Percentiles rank a stretch among this genome's conserved stretches.
Evolutionary conservation across 2,113 vertebrate genomes (phyloP).

Genomic region (Oostethus manadensis): DNA sequence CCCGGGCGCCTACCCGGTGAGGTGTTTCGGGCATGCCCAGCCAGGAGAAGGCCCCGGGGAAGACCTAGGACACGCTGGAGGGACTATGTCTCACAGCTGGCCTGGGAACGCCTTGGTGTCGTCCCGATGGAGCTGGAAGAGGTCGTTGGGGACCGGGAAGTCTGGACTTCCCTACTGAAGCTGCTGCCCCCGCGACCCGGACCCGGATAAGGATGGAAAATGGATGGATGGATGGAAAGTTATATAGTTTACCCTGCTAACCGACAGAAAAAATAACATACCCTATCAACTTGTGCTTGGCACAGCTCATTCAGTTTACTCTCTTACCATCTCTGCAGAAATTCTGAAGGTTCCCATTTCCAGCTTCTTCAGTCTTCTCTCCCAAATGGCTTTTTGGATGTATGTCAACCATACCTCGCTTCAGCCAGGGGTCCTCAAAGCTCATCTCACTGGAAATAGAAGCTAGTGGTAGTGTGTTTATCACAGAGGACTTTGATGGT

Average conservation of each 20-base stretch:
- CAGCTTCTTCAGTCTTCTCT: slow-evolving; percentile 11
- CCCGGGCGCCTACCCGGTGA: too few species aligned
- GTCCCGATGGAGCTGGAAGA: too few species aligned
- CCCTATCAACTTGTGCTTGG: neutral
- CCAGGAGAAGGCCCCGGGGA: too few species aligned
- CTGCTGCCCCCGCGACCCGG: too few species aligned
- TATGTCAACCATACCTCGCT: slow-evolving; percentile 73
- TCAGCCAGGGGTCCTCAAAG: slow-evolving; percentile 95
- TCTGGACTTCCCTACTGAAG: too few species aligned
- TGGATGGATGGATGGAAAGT: too few species aligned
- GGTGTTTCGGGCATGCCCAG: too few species aligned
- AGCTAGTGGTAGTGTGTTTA: slow-evolving; percentile 51
- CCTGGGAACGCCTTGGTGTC: too few species aligned
- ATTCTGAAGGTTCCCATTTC: slow-evolving; percentile 13
- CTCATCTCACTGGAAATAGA: slow-evolving; percentile 72
- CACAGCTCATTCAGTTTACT: neutral
- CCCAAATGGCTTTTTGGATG: slow-evolving; percentile 29
- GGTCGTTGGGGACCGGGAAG: too few species aligned
- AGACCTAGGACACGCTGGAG: too few species aligned
- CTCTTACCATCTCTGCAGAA: slow-evolving; percentile 32
- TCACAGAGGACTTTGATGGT: slow-evolving; percentile 38
- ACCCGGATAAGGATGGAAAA: too few species aligned
- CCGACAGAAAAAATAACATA: neutral
- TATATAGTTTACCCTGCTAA: neutral
- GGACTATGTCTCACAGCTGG: too few species aligned